phyloP scores from a whole-genome alignment of 1,140 invertebrate species.

The Belonocnema kinseyi region DNA sequence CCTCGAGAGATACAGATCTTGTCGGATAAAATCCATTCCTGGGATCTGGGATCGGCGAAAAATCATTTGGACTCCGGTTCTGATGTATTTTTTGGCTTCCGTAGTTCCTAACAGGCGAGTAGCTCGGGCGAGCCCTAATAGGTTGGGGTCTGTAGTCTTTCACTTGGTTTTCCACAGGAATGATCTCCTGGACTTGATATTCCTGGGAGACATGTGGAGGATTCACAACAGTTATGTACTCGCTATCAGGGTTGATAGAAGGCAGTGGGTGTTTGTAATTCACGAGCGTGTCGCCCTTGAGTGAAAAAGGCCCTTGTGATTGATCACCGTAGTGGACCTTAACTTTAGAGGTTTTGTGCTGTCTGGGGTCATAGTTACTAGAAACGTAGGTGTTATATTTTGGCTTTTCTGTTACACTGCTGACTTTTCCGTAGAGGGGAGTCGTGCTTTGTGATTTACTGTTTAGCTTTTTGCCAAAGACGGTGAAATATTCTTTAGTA shows the following conservation, averaged over 20 bases:
- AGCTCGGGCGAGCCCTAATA: background rate
- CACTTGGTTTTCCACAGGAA: slow-evolving; percentile 53
- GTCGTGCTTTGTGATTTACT: slow-evolving; percentile 75
- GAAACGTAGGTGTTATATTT: slow-evolving; percentile 60
- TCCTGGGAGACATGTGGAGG: slow-evolving; percentile 45
- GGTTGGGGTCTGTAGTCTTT: slow-evolving; percentile 42
- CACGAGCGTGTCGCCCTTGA: slow-evolving; percentile 78
- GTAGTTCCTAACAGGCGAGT: slow-evolving; percentile 46
- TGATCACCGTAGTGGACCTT: slow-evolving; percentile 69
- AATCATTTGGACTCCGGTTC: slow-evolving; percentile 40
- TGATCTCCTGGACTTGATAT: slow-evolving; percentile 42
- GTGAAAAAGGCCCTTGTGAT: slow-evolving; percentile 68
- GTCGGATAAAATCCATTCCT: slow-evolving; percentile 42
- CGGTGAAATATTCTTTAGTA: slow-evolving; percentile 85
- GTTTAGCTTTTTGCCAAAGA: slow-evolving; percentile 83
- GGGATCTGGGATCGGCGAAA: slow-evolving; percentile 47
- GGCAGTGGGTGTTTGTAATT: slow-evolving; percentile 79
- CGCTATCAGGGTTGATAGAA: slow-evolving; percentile 81
- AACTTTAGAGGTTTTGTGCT: slow-evolving; percentile 69
- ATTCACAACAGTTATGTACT: slow-evolving; percentile 76
- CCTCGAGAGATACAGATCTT: slow-evolving; percentile 66
- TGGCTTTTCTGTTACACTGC: slow-evolving; percentile 69
- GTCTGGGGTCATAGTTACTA: slow-evolving; percentile 60
- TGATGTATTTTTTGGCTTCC: slow-evolving; percentile 44
- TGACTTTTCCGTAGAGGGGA: slow-evolving; percentile 75